Base-by-base conservation (phyloP, 2,113 vertebrate genomes). In the Osmerus mordax region DNA sequence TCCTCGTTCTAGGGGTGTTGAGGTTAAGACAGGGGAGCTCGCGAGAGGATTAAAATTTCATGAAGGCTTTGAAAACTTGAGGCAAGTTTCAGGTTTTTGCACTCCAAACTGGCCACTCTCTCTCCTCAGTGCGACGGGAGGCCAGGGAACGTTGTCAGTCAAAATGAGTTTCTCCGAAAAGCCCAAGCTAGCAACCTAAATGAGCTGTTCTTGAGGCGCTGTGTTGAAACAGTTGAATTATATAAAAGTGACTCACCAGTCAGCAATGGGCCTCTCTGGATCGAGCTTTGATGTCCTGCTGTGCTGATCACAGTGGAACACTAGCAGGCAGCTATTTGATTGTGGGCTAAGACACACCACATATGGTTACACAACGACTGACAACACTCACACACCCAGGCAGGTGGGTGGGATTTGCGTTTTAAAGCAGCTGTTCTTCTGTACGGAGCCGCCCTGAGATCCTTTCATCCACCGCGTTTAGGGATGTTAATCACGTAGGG, bases 401-500 rank as follows among this genome's bases (percentile, higher is more conserved):
- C 87, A 8, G 21, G 21, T 4, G 88, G 89, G 83, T 54, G 78
- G 87, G 85, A 84, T 90, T 89, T 86, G 83, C 79, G 82, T 83
- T 82, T 77, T 88, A 87, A 86, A 86, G 79, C 85, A 73, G 86
- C 83, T 91, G 81, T 87, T 87, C 81, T 82, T 83, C 70, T 9
- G 23, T 81, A 59, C 65, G 73, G 81, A 78, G 32, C 75, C 68
- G 72, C 76, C 67, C 72, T 79, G 83, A 86, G 76, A 89, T 86
- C 83, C 83, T 73, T 87, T 87, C 81, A 88, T 88, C 84, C 61
- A 82, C 68, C 87, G 81, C 83, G 84, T 89, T 89, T 86, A 81
- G 85, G 88, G 81, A 36, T 85, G 78, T 90, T 89, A 91, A 91
- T 89, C 87, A 89, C 90, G 86, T 88, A 88, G 23, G 23, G 23